These are phyloP conservation scores for Isotomurus palustris DNA, from an alignment of 2,888 invertebrate species.

Conservation along the genomic window DNA sequence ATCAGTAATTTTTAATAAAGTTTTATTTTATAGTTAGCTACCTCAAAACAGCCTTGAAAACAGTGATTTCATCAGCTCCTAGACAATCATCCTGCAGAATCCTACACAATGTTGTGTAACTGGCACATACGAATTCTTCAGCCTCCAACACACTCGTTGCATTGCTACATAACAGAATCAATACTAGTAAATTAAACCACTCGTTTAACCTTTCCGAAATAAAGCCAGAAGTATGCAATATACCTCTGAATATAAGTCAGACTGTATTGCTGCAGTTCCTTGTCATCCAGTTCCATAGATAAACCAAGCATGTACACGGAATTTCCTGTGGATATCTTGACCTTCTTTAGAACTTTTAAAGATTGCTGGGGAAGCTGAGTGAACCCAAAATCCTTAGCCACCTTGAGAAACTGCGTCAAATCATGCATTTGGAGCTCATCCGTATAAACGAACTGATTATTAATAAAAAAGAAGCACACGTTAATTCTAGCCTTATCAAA, in stretches of 20 bases:
- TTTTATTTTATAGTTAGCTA: neutral
- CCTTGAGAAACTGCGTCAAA: neutral
- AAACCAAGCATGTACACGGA: neutral
- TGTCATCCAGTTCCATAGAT: neutral
- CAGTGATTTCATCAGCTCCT: neutral
- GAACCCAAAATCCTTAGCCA: slow-evolving; percentile 9
- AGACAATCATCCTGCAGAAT: slow-evolving; percentile 6
- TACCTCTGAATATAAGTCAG: slow-evolving; percentile 1
- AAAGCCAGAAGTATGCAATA: neutral
- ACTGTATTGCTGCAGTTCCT: neutral
- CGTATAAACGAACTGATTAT: slow-evolving; percentile 8
- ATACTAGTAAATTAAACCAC: neutral
- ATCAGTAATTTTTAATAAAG: neutral
- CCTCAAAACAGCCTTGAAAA: slow-evolving; percentile 3
- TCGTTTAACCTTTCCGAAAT: no score
- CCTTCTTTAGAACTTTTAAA: slow-evolving; percentile 1
- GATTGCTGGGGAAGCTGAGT: neutral
- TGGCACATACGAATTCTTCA: neutral
- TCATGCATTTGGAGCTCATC: slow-evolving; percentile 8
- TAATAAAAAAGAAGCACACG: neutral
- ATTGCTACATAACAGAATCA: slow-evolving; percentile 3
- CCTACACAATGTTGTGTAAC: neutral
- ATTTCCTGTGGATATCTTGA: neutral
- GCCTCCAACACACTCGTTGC: neutral
- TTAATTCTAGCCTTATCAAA: neutral